Evolutionary conservation across 1,140 invertebrate species (phyloP).

Genomic region (Euwallacea fornicatus): DNA sequence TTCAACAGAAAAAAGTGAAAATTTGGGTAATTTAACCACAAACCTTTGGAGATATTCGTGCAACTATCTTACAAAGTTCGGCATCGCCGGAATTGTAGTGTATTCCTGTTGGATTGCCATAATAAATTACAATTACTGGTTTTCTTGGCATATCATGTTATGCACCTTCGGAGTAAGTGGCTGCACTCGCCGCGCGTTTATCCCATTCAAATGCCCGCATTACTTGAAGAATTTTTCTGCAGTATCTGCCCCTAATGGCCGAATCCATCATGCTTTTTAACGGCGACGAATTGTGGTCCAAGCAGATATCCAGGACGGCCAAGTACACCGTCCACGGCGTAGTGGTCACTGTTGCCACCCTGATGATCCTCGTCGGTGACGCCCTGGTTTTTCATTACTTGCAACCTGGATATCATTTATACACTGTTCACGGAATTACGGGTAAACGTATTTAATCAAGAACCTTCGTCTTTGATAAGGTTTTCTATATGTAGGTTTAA

Average conservation of each 20-base stretch:
- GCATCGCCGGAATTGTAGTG: slow-evolving; percentile 28
- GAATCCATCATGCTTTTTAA: slow-evolving; percentile 44
- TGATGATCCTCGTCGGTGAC: slow-evolving; percentile 41
- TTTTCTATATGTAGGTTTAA: slow-evolving; percentile 36
- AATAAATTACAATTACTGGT: slow-evolving; percentile 37
- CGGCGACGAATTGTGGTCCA: slow-evolving; percentile 44
- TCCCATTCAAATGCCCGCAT: no score
- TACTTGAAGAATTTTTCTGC: slow-evolving; percentile 23
- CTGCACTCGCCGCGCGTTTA: no score
- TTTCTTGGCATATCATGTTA: slow-evolving; percentile 43
- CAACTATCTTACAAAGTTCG: slow-evolving; percentile 38
- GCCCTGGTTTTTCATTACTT: slow-evolving; percentile 37
- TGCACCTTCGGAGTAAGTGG: slow-evolving; percentile 44
- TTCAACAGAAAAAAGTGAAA: background rate
- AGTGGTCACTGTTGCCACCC: slow-evolving; percentile 38
- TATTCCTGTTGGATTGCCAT: slow-evolving; percentile 40
- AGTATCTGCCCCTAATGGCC: slow-evolving; percentile 46
- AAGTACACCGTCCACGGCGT: slow-evolving; percentile 44
- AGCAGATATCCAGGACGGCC: slow-evolving; percentile 35
- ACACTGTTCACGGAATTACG: slow-evolving; percentile 44
- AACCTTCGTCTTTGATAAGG: background rate
- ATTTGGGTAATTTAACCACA: background rate
- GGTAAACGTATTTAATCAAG: slow-evolving; percentile 32
- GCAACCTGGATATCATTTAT: slow-evolving; percentile 39
- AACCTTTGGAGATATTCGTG: slow-evolving; percentile 33